Conservation (phyloP, 2,888 invertebrate species). For the Nebria brevicollis region DNA sequence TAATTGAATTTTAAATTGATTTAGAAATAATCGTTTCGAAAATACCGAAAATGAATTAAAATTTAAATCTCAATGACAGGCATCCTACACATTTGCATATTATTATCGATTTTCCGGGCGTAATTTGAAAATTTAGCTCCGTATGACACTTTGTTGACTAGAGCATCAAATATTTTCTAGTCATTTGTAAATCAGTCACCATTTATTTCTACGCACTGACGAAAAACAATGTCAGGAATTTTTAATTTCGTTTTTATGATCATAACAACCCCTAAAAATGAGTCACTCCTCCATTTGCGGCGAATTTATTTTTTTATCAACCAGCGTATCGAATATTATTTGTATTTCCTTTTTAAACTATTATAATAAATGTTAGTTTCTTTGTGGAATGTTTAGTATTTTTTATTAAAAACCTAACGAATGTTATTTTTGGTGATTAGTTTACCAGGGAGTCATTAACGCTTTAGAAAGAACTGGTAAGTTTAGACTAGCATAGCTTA, state of each 20-base stretch:
- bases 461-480: background rate
- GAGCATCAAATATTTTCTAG: too few relatives aligned
- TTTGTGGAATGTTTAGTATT: constrained; percentile 19
- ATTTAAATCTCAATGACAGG: background rate
- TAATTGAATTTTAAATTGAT: constrained; percentile 1
- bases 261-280: background rate
- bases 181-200: too few relatives aligned
- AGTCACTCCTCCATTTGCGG: constrained; percentile 26
- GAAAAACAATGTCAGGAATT: constrained; percentile 23
- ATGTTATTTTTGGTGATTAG: background rate
- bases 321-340: too few relatives aligned
- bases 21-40: background rate
- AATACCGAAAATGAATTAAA: background rate
- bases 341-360: background rate
- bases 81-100: background rate
- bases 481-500: constrained; percentile 21
- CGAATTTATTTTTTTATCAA: constrained; percentile 43
- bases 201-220: background rate
- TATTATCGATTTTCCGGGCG: background rate
- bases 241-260: constrained; percentile 35
- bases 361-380: constrained; percentile 23
- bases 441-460: background rate
- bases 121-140: background rate
- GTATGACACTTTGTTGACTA: background rate
- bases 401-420: constrained; percentile 20